These are phyloP conservation scores for Nanorana parkeri DNA, from an alignment of 2,113 vertebrate genomes.

Conservation along the genomic window DNA sequence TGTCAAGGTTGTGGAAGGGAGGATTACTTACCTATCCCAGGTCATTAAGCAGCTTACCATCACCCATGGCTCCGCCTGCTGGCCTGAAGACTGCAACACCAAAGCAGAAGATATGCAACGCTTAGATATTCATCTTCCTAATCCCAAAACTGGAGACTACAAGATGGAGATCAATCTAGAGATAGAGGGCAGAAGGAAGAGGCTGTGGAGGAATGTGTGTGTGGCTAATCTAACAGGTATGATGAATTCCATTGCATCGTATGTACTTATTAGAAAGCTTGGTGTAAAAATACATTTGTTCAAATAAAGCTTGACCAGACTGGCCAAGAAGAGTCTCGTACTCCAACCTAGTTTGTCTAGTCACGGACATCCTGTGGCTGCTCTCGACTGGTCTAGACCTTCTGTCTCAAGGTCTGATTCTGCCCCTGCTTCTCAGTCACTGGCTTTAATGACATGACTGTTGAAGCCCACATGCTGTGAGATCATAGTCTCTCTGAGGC, in stretches of 20 bases:
- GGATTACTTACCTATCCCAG: neutral
- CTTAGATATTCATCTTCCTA: neutral
- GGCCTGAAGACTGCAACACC: neutral
- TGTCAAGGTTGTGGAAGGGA: neutral
- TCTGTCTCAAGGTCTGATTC: no score
- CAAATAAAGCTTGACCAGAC: neutral
- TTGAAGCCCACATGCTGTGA: no score
- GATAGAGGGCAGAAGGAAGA: neutral
- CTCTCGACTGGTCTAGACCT: no score
- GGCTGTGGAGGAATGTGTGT: neutral
- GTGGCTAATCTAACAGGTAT: neutral
- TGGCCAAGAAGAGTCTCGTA: no score
- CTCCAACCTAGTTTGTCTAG: no score
- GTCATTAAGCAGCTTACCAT: neutral
- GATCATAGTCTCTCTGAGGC: no score
- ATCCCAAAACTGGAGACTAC: neutral
- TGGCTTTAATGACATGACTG: no score
- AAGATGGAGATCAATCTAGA: neutral
- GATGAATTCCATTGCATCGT: neutral
- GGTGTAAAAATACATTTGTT: no score
- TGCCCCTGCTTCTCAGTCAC: no score
- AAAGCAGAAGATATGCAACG: fast-evolving
- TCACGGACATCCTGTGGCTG: no score
- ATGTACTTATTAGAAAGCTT: no score
- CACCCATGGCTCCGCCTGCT: neutral